phyloP scores from a whole-genome alignment of 1,140 invertebrate genomes.

The Drosophila mauritiana region DNA sequence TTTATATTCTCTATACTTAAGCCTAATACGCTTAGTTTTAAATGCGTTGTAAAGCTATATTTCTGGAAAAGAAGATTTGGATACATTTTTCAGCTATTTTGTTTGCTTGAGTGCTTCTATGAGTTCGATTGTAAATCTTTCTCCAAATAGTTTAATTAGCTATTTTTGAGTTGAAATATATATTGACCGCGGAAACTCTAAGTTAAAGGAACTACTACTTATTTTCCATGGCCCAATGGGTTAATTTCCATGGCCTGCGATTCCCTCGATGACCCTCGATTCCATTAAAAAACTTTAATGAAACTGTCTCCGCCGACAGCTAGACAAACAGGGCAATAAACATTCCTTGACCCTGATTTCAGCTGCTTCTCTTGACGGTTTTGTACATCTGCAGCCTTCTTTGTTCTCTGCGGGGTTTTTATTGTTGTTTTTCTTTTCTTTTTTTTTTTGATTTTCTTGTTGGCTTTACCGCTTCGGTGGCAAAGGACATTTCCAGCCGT shows the following conservation, averaged over 20 bases:
- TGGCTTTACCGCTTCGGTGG: slow-evolving; percentile 24
- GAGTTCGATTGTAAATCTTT: too few species aligned
- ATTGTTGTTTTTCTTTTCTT: neutral
- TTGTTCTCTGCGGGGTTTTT: neutral
- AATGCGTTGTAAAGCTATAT: too few species aligned
- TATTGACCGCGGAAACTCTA: too few species aligned
- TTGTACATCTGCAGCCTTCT: neutral
- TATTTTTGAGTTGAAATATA: too few species aligned
- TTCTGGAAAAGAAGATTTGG: too few species aligned
- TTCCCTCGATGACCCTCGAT: slow-evolving; percentile 12
- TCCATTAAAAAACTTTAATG: slow-evolving; percentile 48
- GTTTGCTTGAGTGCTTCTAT: too few species aligned
- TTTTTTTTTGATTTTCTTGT: neutral
- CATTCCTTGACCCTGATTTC: slow-evolving; percentile 42
- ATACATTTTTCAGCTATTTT: too few species aligned
- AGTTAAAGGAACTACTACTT: too few species aligned
- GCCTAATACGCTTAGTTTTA: too few species aligned
- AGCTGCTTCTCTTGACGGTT: slow-evolving; percentile 14
- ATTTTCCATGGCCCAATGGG: neutral
- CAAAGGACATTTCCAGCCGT: slow-evolving; percentile 25
- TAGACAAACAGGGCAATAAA: slow-evolving; percentile 70
- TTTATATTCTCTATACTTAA: too few species aligned
- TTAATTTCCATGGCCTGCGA: slow-evolving; percentile 29
- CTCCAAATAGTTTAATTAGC: too few species aligned
- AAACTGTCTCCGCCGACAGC: slow-evolving; percentile 17